These are phyloP conservation scores for Encarsia formosa DNA, from an alignment of 2,888 invertebrate species.

Conservation along the genomic window DNA sequence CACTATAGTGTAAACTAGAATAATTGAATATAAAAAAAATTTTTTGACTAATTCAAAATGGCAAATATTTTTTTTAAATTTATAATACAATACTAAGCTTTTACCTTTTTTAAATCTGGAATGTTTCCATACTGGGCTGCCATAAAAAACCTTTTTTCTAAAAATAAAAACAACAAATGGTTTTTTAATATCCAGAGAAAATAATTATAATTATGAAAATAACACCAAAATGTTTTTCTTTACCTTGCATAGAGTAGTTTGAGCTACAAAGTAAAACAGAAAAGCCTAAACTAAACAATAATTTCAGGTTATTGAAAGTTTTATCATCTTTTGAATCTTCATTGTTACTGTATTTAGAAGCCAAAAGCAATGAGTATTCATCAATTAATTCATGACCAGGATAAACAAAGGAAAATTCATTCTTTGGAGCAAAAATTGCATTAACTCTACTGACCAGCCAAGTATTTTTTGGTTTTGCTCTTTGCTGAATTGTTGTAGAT, in stretches of 20 bases:
- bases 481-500: no score
- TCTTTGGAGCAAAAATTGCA: conserved; percentile 12
- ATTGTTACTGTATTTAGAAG: no score
- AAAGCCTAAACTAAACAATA: not conserved
- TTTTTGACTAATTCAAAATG: no score
- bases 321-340: no score
- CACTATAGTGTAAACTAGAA: no score
- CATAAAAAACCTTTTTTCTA: conserved; percentile 54
- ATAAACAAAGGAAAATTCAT: not conserved
- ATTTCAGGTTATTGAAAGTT: not conserved
- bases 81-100: no score
- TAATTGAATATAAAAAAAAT: no score
- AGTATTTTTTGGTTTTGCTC: conserved; percentile 13
- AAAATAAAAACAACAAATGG: not conserved
- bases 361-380: no score
- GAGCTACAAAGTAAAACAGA: not conserved
- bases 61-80: no score
- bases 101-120: conserved; percentile 53
- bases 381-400: not conserved
- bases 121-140: conserved; percentile 55
- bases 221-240: no score
- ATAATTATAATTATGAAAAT: not conserved
- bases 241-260: no score
- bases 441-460: conserved; percentile 35
- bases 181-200: not conserved